Conservation (phyloP, 2,113 vertebrate species). For the Penelope pileata region DNA sequence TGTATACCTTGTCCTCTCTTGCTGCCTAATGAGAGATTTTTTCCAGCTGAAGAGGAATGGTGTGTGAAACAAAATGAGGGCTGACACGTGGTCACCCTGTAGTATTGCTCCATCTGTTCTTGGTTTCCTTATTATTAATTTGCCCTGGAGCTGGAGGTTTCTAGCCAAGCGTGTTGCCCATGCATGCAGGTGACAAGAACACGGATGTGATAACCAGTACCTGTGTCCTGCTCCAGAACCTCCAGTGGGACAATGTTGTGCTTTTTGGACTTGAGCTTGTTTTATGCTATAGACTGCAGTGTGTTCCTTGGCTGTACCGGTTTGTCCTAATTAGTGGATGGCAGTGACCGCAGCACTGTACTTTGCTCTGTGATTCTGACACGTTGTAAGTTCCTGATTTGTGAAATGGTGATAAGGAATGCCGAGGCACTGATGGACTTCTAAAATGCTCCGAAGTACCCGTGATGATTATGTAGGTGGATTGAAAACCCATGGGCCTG, state of each 20-base stretch:
- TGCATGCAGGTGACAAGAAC: accelerated
- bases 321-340: accelerated
- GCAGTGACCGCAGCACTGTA: not conserved
- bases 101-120: not conserved
- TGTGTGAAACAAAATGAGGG: not conserved
- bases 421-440: not conserved
- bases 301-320: not conserved
- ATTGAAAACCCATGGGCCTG: not conserved
- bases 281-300: not conserved
- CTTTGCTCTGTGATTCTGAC: not conserved
- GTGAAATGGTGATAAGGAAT: not conserved
- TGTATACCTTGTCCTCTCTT: not conserved
- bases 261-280: not conserved
- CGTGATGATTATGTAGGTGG: not conserved
- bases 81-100: not conserved
- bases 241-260: not conserved
- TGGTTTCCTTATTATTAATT: accelerated
- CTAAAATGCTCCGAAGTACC: not conserved
- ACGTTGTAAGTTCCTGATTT: not conserved
- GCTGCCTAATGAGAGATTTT: not conserved
- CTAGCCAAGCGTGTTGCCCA: not conserved
- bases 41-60: not conserved
- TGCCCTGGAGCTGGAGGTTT: not conserved
- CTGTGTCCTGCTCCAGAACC: not conserved
- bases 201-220: not conserved